phyloP scores from a whole-genome alignment of 2,797 vertebrate species.

The Sebastes hubbsi region DNA sequence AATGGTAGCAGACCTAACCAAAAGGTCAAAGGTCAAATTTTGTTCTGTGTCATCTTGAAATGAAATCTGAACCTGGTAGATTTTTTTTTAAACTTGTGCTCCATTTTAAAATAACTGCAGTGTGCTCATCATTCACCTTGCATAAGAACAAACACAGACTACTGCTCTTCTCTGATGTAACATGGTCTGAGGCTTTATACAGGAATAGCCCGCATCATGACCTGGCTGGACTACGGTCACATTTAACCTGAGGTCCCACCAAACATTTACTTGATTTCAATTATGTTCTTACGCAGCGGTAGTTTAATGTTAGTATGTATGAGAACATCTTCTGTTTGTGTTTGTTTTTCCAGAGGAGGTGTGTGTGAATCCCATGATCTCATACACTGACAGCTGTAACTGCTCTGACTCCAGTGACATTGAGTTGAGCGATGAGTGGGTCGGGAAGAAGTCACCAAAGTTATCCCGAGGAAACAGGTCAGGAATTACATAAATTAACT shows the following conservation, averaged over 20 bases:
- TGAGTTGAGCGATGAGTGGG: slow-evolving; percentile 97
- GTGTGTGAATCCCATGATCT: slow-evolving; percentile 95
- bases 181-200: slow-evolving; percentile 35
- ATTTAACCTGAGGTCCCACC: neutral
- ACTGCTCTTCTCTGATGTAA: slow-evolving; percentile 41
- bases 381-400: slow-evolving; percentile 97
- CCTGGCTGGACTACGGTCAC: neutral
- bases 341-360: slow-evolving; percentile 87
- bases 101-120: neutral
- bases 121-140: slow-evolving; percentile 19
- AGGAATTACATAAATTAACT: neutral
- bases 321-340: neutral
- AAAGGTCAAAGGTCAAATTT: slow-evolving; percentile 2
- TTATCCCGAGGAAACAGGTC: slow-evolving; percentile 95
- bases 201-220: slow-evolving; percentile 25
- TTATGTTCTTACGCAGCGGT: neutral
- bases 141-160: slow-evolving; percentile 23
- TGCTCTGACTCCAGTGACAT: slow-evolving; percentile 99
- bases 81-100: neutral
- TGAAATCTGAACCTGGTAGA: neutral
- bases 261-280: neutral
- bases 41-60: neutral
- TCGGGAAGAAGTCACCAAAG: slow-evolving; percentile 96
- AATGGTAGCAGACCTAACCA: neutral
- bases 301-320: neutral